Evolutionary conservation across 2,113 vertebrate genomes (phyloP).

Genomic region (Brachirus orientalis): DNA sequence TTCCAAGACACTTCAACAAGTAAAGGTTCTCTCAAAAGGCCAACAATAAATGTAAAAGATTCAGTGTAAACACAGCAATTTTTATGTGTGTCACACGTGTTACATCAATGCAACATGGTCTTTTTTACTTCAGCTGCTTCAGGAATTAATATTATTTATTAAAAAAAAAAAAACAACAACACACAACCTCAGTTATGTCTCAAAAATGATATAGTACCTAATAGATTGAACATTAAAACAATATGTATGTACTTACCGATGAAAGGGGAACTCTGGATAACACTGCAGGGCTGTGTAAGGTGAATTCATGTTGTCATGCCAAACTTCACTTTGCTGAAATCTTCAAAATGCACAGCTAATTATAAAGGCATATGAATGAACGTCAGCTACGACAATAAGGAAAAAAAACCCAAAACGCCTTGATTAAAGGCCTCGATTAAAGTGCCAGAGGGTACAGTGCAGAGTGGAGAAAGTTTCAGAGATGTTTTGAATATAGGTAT

Average conservation of each 20-base stretch:
- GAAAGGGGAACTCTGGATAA: slow-evolving; percentile 92
- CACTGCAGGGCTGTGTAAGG: slow-evolving; percentile 89
- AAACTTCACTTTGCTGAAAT: slow-evolving; percentile 65
- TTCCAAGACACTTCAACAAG: slow-evolving; percentile 12
- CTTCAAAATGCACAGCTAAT: slow-evolving; percentile 68
- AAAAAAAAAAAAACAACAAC: too few relatives aligned
- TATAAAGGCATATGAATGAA: slow-evolving; percentile 77
- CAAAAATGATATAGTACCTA: not conserved
- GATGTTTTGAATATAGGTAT: slow-evolving; percentile 90
- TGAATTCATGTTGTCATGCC: slow-evolving; percentile 89
- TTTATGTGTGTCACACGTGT: too few relatives aligned
- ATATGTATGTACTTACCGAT: slow-evolving; percentile 87
- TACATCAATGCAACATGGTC: too few relatives aligned
- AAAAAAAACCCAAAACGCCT: slow-evolving; percentile 56
- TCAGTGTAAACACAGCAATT: too few relatives aligned
- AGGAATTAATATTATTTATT: not conserved
- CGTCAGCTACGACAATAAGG: slow-evolving; percentile 47
- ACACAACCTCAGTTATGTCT: too few relatives aligned
- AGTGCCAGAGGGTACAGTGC: slow-evolving; percentile 91
- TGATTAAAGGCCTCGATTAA: slow-evolving; percentile 83
- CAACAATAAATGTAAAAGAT: not conserved
- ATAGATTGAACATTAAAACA: not conserved
- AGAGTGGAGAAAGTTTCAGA: slow-evolving; percentile 87
- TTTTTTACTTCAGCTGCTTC: too few relatives aligned
- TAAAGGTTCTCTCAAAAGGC: not conserved